Percentiles rank a stretch among this genome's conserved stretches.
Evolutionary conservation across 2,888 invertebrate genomes (phyloP).

Genomic region (Syrista parreyssii): DNA sequence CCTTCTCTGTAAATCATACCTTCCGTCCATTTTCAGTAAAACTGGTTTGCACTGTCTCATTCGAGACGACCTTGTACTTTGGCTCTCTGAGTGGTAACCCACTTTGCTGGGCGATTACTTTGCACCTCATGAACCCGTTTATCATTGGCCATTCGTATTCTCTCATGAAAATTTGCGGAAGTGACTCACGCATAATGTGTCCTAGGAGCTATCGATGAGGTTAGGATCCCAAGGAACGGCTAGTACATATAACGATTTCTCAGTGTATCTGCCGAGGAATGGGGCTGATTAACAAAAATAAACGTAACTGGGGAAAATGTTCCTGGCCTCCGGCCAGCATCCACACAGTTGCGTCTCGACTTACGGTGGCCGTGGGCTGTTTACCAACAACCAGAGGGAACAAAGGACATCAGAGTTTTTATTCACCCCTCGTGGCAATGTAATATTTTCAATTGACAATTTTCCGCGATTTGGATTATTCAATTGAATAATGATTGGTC

Average conservation of each 20-base stretch:
- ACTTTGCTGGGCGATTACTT: not conserved
- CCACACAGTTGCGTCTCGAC: slow-evolving; percentile 1
- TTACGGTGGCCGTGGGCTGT: not conserved
- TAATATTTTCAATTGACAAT: not conserved
- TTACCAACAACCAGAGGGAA: not conserved
- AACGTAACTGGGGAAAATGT: slow-evolving; percentile 17
- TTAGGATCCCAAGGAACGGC: not conserved
- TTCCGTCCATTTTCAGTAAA: not conserved
- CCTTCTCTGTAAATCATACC: not conserved
- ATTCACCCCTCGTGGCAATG: not conserved
- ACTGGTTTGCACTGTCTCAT: not conserved
- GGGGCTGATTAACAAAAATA: slow-evolving; percentile 19
- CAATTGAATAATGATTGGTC: not conserved
- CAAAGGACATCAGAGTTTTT: not conserved
- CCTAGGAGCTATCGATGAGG: not conserved
- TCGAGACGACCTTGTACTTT: not conserved
- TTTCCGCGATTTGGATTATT: not conserved
- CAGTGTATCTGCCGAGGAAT: not conserved
- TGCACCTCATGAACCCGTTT: not conserved
- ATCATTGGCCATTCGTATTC: not conserved
- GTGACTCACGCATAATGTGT: not conserved
- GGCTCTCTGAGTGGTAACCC: not conserved
- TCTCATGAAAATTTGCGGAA: not conserved
- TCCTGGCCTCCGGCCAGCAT: slow-evolving; percentile 15
- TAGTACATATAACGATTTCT: not conserved